Evolutionary conservation across 2,888 invertebrate species (phyloP).

Genomic region (Tenthredo amoena): DNA sequence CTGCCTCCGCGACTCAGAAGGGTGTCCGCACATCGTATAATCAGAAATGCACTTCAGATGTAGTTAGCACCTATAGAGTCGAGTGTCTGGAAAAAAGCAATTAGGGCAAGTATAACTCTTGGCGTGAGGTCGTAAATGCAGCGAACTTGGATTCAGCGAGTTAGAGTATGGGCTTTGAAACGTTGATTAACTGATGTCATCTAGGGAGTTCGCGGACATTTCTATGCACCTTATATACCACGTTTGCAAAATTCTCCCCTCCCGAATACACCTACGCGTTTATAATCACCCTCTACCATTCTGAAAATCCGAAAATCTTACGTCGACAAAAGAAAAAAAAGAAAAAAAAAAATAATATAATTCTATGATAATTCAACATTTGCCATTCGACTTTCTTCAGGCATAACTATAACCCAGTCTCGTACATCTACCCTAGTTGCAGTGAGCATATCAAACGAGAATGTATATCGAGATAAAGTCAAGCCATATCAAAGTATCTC

Average conservation of each 20-base stretch:
- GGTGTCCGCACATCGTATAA: background rate
- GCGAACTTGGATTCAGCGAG: constrained; percentile 23
- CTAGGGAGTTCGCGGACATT: background rate
- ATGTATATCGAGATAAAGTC: constrained; percentile 11
- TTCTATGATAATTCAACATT: too few relatives aligned
- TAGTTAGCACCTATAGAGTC: constrained; percentile 18
- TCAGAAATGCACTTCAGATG: constrained; percentile 19
- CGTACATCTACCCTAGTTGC: background rate
- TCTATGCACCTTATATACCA: background rate
- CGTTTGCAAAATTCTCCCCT: too few relatives aligned
- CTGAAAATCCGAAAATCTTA: too few relatives aligned
- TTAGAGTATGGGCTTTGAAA: constrained; percentile 11
- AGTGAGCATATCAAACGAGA: background rate
- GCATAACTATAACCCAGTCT: background rate
- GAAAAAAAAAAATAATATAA: too few relatives aligned
- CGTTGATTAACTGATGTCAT: constrained; percentile 32
- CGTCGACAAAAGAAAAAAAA: too few relatives aligned
- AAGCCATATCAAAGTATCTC: background rate
- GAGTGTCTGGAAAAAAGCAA: constrained; percentile 14
- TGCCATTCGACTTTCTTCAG: background rate
- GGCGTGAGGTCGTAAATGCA: constrained; percentile 27
- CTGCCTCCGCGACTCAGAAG: background rate
- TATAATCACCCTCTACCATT: too few relatives aligned
- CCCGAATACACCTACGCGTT: too few relatives aligned
- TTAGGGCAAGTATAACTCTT: constrained; percentile 33